phyloP scores from a whole-genome alignment of 2,797 vertebrate species.

The Pyrocephalus nanus region DNA sequence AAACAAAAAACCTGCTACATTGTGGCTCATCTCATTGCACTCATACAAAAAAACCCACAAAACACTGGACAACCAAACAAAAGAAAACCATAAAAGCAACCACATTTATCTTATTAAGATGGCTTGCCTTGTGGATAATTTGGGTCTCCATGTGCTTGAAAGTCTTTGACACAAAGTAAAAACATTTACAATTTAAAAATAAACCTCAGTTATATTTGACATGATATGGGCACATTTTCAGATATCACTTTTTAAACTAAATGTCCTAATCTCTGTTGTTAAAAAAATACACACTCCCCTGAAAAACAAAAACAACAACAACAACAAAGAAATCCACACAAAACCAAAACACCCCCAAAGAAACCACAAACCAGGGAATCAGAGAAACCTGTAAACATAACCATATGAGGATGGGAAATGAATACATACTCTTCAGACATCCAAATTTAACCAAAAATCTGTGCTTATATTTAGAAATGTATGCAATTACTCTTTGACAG shows the following conservation, averaged over 20 bases:
- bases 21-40: background rate
- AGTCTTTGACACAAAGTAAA: background rate
- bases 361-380: background rate
- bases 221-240: background rate
- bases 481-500: background rate
- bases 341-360: background rate
- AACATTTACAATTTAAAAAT: background rate
- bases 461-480: background rate
- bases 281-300: background rate
- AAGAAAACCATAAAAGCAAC: background rate
- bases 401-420: background rate
- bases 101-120: background rate
- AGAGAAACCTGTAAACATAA: background rate
- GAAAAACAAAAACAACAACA: background rate
- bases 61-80: background rate
- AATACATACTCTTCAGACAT: background rate
- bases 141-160: background rate
- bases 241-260: background rate
- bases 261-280: background rate
- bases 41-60: background rate
- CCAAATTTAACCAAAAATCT: background rate
- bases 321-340: background rate
- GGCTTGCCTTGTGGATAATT: background rate
- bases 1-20: background rate
- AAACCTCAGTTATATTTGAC: background rate